phyloP scores from a whole-genome alignment of 2,888 invertebrate genomes.

The Hydraecia micacea region DNA sequence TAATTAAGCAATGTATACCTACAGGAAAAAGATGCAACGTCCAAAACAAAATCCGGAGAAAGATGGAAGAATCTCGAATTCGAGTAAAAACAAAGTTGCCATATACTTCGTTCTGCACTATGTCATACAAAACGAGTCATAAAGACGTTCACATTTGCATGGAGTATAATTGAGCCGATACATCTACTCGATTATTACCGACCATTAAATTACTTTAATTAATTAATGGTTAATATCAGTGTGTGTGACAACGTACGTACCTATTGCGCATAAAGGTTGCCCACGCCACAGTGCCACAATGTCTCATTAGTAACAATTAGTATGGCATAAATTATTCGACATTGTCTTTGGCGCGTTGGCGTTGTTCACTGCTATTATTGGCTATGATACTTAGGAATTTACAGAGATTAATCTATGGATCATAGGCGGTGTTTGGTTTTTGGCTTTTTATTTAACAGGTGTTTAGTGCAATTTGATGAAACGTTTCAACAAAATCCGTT shows the following conservation, averaged over 20 bases:
- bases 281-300: constrained; percentile 80
- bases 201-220: constrained; percentile 65
- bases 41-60: constrained; percentile 15
- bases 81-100: constrained; percentile 14
- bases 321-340: constrained; percentile 83
- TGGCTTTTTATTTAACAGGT: constrained; percentile 2
- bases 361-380: constrained; percentile 69
- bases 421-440: constrained; percentile 22
- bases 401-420: constrained; percentile 57
- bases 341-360: constrained; percentile 75
- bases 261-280: constrained; percentile 61
- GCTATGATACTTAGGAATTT: constrained; percentile 66
- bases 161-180: constrained; percentile 52
- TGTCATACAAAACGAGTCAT: constrained; percentile 29
- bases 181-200: constrained; percentile 60
- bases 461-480: constrained; percentile 10
- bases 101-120: constrained; percentile 41
- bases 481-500: not conserved
- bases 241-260: constrained; percentile 56
- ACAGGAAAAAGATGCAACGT: constrained; percentile 18
- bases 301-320: constrained; percentile 86
- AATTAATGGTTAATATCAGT: constrained; percentile 60
- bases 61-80: constrained; percentile 5
- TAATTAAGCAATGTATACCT: not conserved
- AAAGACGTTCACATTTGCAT: constrained; percentile 46